These are phyloP conservation scores for Chelonus formosanus DNA, from an alignment of 2,888 invertebrate genomes.

Conservation along the genomic window DNA sequence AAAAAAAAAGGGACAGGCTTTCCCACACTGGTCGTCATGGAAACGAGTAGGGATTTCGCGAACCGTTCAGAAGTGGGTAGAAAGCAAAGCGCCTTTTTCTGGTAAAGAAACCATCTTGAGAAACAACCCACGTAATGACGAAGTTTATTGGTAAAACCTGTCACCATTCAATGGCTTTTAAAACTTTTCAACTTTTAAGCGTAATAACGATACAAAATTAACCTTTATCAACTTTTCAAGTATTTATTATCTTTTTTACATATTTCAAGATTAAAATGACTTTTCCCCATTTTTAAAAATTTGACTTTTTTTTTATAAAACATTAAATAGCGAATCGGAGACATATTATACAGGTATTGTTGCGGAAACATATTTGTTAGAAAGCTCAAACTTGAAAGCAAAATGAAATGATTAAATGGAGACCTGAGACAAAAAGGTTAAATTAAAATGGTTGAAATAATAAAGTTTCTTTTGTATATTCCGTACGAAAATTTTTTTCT, in stretches of 20 bases:
- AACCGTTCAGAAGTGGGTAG: constrained; percentile 36
- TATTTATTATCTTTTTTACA: not conserved
- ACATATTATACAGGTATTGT: too few relatives aligned
- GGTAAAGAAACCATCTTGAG: constrained; percentile 53
- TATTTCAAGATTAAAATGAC: not conserved
- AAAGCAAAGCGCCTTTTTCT: constrained; percentile 33
- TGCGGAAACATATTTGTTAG: too few relatives aligned
- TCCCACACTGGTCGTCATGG: constrained; percentile 50
- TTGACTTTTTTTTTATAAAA: too few relatives aligned
- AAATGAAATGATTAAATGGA: too few relatives aligned
- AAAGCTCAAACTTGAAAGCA: too few relatives aligned
- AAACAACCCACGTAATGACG: constrained; percentile 41
- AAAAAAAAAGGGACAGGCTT: constrained; percentile 43
- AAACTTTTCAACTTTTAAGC: constrained; percentile 15
- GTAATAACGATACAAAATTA: constrained; percentile 12
- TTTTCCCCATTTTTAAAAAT: too few relatives aligned
- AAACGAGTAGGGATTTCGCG: constrained; percentile 52
- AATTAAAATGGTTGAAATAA: constrained; percentile 6
- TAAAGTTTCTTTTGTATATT: constrained; percentile 10
- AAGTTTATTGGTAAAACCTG: constrained; percentile 38
- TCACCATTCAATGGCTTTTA: constrained; percentile 22
- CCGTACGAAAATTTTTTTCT: not conserved
- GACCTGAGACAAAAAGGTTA: too few relatives aligned
- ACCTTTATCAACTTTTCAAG: constrained; percentile 1
- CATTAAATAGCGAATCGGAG: too few relatives aligned